Percentiles rank a stretch among this genome's conserved stretches.
These are phyloP conservation scores for Adineta ricciae DNA, from an alignment of 2,888 invertebrate genomes.

Conservation along the genomic window DNA sequence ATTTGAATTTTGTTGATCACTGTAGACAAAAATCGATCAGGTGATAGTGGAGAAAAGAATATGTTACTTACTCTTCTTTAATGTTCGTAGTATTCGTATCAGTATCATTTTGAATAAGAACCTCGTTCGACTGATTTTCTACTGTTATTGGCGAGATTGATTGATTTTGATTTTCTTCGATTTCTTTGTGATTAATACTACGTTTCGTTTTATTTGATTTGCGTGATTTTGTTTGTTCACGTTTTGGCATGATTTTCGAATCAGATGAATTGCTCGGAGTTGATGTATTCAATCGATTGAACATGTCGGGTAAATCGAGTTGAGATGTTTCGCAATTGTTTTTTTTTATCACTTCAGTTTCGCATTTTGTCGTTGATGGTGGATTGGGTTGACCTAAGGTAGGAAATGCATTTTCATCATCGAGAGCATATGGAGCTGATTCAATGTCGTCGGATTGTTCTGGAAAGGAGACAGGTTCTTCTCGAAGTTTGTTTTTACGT, in stretches of 20 bases:
- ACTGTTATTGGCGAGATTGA: not conserved
- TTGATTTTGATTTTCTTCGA: conserved; percentile 47
- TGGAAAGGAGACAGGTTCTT: not conserved
- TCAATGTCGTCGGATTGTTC: not conserved
- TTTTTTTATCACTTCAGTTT: not conserved
- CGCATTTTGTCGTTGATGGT: not conserved
- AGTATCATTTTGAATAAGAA: not conserved
- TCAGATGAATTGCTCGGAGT: not conserved
- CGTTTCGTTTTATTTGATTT: conserved; percentile 52
- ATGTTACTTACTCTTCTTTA: not conserved
- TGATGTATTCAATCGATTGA: not conserved
- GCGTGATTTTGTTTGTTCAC: conserved; percentile 50
- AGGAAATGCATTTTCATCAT: conserved; percentile 24
- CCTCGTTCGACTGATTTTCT: not conserved
- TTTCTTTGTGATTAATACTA: conserved; percentile 47
- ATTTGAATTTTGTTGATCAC: not conserved
- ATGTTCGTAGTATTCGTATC: not conserved
- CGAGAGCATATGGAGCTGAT: not conserved
- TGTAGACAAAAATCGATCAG: too few relatives aligned
- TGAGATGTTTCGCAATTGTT: not conserved
- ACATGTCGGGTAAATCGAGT: not conserved
- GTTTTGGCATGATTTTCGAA: conserved; percentile 39
- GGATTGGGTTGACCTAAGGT: not conserved
- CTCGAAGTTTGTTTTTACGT: not conserved
- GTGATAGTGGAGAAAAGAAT: too few relatives aligned